Conservation (phyloP, 2,888 invertebrate genomes). For the Ptychoptera contaminata region DNA sequence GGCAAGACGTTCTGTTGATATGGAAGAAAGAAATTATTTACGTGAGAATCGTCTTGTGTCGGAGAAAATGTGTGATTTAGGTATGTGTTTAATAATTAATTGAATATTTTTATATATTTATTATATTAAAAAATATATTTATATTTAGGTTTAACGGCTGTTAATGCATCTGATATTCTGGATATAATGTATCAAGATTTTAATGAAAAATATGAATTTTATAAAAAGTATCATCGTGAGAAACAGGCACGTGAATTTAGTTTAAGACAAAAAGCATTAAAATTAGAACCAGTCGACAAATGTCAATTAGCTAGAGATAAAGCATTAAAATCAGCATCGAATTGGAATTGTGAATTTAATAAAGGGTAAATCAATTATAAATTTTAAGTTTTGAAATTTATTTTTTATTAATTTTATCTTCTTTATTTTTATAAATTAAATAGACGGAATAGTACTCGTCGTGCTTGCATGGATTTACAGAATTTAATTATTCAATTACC, state of each 20-base stretch:
- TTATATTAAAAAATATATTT: slow-evolving; percentile 15
- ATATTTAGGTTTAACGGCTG: slow-evolving; percentile 60
- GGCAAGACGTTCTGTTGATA: slow-evolving; percentile 67
- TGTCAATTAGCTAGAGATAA: slow-evolving; percentile 49
- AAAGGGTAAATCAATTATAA: slow-evolving; percentile 29
- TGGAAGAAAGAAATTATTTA: slow-evolving; percentile 81
- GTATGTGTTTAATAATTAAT: slow-evolving; percentile 25
- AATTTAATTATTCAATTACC: slow-evolving; percentile 74
- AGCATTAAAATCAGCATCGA: slow-evolving; percentile 70
- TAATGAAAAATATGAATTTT: slow-evolving; percentile 87
- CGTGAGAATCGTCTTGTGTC: slow-evolving; percentile 67
- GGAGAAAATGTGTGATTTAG: slow-evolving; percentile 86
- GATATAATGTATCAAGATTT: slow-evolving; percentile 94
- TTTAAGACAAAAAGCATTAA: slow-evolving; percentile 46
- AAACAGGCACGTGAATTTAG: slow-evolving; percentile 53
- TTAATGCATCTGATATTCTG: slow-evolving; percentile 80
- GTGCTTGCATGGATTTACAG: slow-evolving; percentile 83
- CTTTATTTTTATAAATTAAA: background rate
- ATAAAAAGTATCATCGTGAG: slow-evolving; percentile 40
- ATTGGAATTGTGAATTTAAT: slow-evolving; percentile 81
- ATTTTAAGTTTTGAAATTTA: background rate
- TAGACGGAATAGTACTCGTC: slow-evolving; percentile 51
- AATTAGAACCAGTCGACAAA: slow-evolving; percentile 23
- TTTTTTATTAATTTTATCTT: background rate
- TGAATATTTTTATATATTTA: no score